Evolutionary conservation across 1,140 invertebrate species (phyloP), one percentile per base, ranked within the genome.

Genomic region (Drosophila tristis): DNA sequence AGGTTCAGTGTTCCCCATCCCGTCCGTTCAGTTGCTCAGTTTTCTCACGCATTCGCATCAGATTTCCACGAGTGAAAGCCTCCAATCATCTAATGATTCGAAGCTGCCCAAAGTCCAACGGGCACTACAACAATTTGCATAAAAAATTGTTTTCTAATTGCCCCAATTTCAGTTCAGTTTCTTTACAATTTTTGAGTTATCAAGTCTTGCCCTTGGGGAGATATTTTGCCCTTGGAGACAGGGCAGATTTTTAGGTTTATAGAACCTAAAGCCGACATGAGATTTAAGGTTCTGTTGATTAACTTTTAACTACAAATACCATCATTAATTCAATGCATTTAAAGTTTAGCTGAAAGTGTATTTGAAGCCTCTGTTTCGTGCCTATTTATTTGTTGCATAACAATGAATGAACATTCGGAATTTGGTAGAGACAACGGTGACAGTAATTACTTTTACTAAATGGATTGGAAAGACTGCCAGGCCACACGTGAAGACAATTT

Each of bases 401-500:
- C 74, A 29, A 42, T 39, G 35, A 39, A 13, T 39, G 7, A 13
- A 45, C 15, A 57, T 70, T 74, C 35, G 51, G 50, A 16, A 42
- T 44, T 31, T 59, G 45, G 58, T 42, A 70, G 60, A 59, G 73
- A 50, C 73, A 76, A 70, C 61, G 78, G 58, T 74, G 81, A 78
- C 81, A 78, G 61, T 87, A 87, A 87, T 87, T 81, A 67, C 55
- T 67, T 78, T 81, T 67, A 66, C 81, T 85, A 85, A 85, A 78
- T 81, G 77, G 74, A 48, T 68, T 62, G 55, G 43, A 72, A 57
- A 63, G 60, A 53, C 56, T 64, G 55, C 9, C 64, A 51, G 57
- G 48, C 62, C 63, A 70, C 80, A 76, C 73, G 81, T 77, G 67
- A 74, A 65, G 63, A 70, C 74, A 67, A 84, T 86, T 84, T 68